Evolutionary conservation across 1,140 invertebrate species (phyloP).

Genomic region (Cydia pomonella): DNA sequence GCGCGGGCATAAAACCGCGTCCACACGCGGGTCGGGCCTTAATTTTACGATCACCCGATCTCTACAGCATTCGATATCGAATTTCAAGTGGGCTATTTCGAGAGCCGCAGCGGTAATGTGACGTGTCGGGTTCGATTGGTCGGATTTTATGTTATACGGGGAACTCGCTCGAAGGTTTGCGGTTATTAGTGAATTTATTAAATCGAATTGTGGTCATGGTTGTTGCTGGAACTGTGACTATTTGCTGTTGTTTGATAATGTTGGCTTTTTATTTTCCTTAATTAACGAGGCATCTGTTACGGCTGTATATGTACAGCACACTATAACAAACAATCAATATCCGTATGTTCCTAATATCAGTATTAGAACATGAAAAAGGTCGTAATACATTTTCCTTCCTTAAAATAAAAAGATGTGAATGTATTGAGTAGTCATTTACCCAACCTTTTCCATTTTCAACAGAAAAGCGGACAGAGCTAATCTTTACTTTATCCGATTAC

Average conservation of each 20-base stretch:
- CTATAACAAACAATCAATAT: background rate
- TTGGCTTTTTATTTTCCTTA: background rate
- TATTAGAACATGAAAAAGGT: background rate
- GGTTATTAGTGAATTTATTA: conserved; percentile 65
- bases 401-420: conserved; percentile 40
- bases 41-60: conserved; percentile 73
- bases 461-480: conserved; percentile 68
- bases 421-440: conserved; percentile 44
- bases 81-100: conserved; percentile 74
- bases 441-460: conserved; percentile 64
- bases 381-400: conserved; percentile 18
- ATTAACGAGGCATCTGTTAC: background rate
- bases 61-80: conserved; percentile 67
- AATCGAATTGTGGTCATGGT: conserved; percentile 44
- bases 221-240: conserved; percentile 1
- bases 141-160: conserved; percentile 70
- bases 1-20: conserved; percentile 51
- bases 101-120: conserved; percentile 67
- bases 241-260: background rate
- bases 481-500: conserved; percentile 76
- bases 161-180: conserved; percentile 56
- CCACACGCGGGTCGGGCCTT: conserved; percentile 53
- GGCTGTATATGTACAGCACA: background rate
- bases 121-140: conserved; percentile 74
- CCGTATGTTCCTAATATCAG: background rate